A percentile compares a stretch with the other conserved stretches of the same genome.
Evolutionary conservation across 35 echinoderm and acorn worm genomes (phyloP).

Genomic region (Diadema setosum): DNA sequence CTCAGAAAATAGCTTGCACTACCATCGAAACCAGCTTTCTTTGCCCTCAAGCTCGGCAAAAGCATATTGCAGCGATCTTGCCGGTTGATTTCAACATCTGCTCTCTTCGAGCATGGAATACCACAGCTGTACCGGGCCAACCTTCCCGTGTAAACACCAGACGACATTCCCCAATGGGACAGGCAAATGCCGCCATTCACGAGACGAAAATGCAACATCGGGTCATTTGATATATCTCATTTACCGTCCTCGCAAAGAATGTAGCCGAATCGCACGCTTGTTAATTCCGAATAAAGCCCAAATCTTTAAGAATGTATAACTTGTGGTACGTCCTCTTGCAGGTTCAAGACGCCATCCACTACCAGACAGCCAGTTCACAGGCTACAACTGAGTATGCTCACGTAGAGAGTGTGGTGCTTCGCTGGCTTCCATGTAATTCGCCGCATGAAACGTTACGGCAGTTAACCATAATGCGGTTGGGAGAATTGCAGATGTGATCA

Average conservation of each 20-base stretch:
- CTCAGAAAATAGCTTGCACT: not conserved
- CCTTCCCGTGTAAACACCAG: not conserved
- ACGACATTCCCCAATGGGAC: not conserved
- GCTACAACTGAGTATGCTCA: no score
- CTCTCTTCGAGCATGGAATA: not conserved
- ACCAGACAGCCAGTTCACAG: no score
- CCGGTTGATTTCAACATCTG: not conserved
- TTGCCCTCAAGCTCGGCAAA: not conserved
- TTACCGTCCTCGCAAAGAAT: not conserved
- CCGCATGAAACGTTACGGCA: no score
- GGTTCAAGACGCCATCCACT: not conserved
- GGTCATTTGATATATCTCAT: not conserved
- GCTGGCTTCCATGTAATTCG: not conserved
- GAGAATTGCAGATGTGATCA: not conserved
- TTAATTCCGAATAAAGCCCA: slow-evolving; percentile 6
- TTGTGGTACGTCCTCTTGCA: not conserved
- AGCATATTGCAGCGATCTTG: not conserved
- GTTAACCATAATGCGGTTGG: not conserved
- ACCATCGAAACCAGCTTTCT: not conserved
- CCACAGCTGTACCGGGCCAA: not conserved
- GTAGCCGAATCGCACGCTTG: not conserved
- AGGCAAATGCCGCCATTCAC: not conserved
- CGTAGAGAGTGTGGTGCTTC: not conserved
- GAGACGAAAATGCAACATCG: not conserved
- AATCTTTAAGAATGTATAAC: not conserved